These are phyloP conservation scores for Pristis pectinata DNA, from an alignment of 2,797 vertebrate species.

Conservation along the genomic window DNA sequence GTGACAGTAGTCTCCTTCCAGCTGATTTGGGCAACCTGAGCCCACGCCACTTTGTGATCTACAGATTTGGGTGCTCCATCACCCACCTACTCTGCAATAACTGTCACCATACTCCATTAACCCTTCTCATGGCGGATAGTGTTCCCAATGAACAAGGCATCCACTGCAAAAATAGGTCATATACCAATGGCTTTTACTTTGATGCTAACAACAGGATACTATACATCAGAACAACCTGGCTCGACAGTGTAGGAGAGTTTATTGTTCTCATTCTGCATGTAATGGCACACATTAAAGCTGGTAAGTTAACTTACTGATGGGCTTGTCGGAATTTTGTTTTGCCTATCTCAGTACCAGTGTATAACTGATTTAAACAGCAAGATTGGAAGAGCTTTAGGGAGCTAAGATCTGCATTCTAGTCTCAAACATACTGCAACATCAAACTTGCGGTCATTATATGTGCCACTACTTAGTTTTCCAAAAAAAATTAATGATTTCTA, in stretches of 20 bases:
- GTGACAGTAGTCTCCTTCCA: conserved; percentile 50
- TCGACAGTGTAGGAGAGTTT: conserved; percentile 66
- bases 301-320: conserved; percentile 48
- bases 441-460: too few species aligned
- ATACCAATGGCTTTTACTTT: conserved; percentile 63
- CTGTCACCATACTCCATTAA: conserved; percentile 54
- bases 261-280: conserved; percentile 62
- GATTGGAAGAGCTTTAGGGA: neutral
- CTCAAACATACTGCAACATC: neutral
- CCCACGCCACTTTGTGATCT: conserved; percentile 62
- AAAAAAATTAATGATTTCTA: neutral
- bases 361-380: neutral
- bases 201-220: conserved; percentile 66
- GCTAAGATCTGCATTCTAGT: neutral
- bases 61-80: conserved; percentile 68
- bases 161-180: conserved; percentile 47
- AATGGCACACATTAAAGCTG: conserved; percentile 65
- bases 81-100: conserved; percentile 55
- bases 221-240: conserved; percentile 59
- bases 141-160: conserved; percentile 51
- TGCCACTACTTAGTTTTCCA: neutral
- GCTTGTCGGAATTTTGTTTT: neutral
- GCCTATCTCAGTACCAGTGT: neutral
- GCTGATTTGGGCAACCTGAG: conserved; percentile 63
- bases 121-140: conserved; percentile 62